Evolutionary conservation across 2,113 vertebrate genomes (phyloP), one percentile per base, ranked within the genome.

Genomic region (Podarcis cretensis): DNA sequence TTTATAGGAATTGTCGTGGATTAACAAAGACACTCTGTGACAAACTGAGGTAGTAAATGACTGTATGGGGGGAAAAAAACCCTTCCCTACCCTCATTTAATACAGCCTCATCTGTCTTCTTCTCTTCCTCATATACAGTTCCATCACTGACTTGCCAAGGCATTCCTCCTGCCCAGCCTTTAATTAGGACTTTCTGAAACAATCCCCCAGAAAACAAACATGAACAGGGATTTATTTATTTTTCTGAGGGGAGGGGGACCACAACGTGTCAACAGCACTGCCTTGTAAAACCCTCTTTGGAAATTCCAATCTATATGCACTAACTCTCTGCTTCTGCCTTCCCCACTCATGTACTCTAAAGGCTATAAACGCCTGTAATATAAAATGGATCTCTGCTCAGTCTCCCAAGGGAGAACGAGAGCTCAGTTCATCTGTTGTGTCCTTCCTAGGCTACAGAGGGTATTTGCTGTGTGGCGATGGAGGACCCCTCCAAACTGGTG

Each of bases 251-350:
- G 48, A 48, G 48, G 48, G 27, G 30, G 20, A 32, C 63, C 18
- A n/a, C 32, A 74, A 25, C 37, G 37, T 23, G 59, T 12, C 48
- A 10, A 27, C 59, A 35, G 32, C 48, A 63, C 48, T 37, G 71
- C 6, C 14, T 76, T 74, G 66, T 16, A 57, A 23, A n/a, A 74
- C 37, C 69, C 54, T 63, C 21, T 76, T 63, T 37, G 73, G 73
- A 76, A 63, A 76, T 85, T 85, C 13, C 73, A 63, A 76, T 85
- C 63, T 85, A 85, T 85, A 76, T 85, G 84, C 54, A 30, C 40
- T 7, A 57, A 76, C 23, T 75, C 57, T 85, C 54, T 63, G 32
- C 20, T 59, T 54, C 84, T 40, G 73, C 57, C 57, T 75, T 13
- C 10, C 32, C 54, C 35, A 23, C 48, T 40, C 32, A 75, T 85